Evolutionary conservation across 2,888 invertebrate species (phyloP), one percentile per base, ranked within the genome.

Genomic region (Drosophila heteroneura): DNA sequence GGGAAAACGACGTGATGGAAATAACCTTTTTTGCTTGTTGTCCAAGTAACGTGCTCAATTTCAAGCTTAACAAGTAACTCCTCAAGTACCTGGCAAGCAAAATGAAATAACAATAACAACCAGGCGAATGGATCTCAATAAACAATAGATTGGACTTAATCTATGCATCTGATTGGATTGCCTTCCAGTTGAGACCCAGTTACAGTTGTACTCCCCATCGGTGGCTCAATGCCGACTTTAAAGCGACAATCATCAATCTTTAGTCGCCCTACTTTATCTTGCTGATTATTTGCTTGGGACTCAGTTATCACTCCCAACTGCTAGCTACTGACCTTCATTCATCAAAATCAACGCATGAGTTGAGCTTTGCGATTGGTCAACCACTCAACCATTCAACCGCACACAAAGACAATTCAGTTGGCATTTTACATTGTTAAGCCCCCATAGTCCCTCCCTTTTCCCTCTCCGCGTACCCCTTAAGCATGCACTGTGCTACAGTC

Each of bases 1-100:
- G 96, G 96, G 91, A 96, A 96, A 66, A 96, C 94, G 64, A 96
- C 96, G 93, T 96, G 96, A 90, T 95, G 95, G 91, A 96, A 96
- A 93, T 95, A 95, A 33, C 96, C 95, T 54, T 94, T 94, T 91
- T 95, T 96, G 90, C 96, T 96, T 69, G 95, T 94, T 82, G 95
- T 94, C 96, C 96, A 96, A 39, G 95, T 95, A 14, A 95, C 96
- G 91, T 96, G 96, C 79, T 96, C 96, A 57, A 96, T 95, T 83
- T 95, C 94, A 14, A 96, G 93, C 91, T 96, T 96, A 69, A 93
- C 94, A 53, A 96, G 93, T 66, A 96, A 90, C 91, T 96, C 96
- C 84, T 96, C 95, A 35, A 96, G 93, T 74, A 96, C 95, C 96
- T 96, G 92, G 49, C 47, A 58, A n/a, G 5, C 30, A 58, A 58